A percentile compares a stretch with the other conserved stretches of the same genome.
Conservation (phyloP, 1,140 invertebrate genomes). For the Zaprionus camerounensis region DNA sequence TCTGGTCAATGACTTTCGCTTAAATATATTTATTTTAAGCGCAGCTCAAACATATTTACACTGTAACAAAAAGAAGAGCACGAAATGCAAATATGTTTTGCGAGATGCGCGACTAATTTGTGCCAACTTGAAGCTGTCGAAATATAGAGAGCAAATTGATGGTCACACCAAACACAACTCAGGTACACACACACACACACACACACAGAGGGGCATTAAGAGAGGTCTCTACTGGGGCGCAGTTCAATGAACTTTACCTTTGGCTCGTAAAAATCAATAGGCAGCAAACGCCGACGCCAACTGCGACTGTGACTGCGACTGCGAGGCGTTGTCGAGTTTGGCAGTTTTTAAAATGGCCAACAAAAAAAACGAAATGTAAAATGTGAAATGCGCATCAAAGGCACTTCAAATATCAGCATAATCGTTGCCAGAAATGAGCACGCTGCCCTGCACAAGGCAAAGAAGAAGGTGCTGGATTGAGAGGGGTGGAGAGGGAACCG, state of each 20-base stretch:
- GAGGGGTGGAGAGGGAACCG: not conserved
- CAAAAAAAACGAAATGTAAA: constrained; percentile 13
- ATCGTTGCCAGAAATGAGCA: constrained; percentile 56
- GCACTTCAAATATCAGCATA: constrained; percentile 78
- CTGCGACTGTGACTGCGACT: constrained; percentile 23
- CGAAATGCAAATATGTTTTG: constrained; percentile 37
- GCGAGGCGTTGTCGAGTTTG: constrained; percentile 29
- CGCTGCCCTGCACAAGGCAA: not conserved
- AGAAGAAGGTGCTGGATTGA: not conserved
- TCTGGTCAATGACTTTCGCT: constrained; percentile 36
- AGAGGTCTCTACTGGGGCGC: not conserved
- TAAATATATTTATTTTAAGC: not conserved
- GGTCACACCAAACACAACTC: constrained; percentile 52
- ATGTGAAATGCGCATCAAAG: constrained; percentile 75
- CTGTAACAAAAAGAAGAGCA: not conserved
- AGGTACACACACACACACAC: constrained; percentile 19
- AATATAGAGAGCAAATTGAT: constrained; percentile 52
- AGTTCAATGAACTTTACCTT: constrained; percentile 75
- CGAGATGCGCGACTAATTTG: constrained; percentile 67
- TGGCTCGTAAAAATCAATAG: constrained; percentile 77
- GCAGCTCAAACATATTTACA: not conserved
- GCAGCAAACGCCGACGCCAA: constrained; percentile 29
- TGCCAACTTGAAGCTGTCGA: constrained; percentile 61
- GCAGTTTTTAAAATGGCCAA: constrained; percentile 59
- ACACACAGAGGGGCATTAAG: not conserved